A percentile compares a stretch with the other conserved stretches of the same genome.
phyloP scores from a whole-genome alignment of 2,888 invertebrate genomes.

The Pyrochroa serraticornis region DNA sequence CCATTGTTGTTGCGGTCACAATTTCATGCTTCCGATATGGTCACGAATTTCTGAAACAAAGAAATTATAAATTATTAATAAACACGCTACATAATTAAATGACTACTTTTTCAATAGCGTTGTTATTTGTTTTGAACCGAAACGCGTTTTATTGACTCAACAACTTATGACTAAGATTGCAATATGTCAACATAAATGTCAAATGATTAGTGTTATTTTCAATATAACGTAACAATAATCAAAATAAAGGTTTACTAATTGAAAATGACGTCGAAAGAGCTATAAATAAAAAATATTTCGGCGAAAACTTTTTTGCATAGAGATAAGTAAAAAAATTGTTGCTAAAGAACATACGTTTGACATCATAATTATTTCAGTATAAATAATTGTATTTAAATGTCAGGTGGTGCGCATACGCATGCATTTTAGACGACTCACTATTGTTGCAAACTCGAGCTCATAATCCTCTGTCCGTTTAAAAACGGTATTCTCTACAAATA shows the following conservation, averaged over 20 bases:
- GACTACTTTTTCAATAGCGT: no score
- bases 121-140: no score
- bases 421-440: slow-evolving; percentile 10
- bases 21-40: slow-evolving; percentile 18
- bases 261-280: slow-evolving; percentile 4
- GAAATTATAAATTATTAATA: slow-evolving; percentile 8
- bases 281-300: slow-evolving; percentile 3
- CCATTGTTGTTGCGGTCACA: slow-evolving; percentile 36
- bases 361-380: not conserved
- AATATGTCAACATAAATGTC: no score
- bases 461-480: slow-evolving; percentile 15
- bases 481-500: slow-evolving; percentile 14
- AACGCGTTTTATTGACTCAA: no score
- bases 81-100: no score
- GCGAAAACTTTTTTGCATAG: no score
- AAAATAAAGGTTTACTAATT: not conserved
- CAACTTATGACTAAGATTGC: no score
- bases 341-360: slow-evolving; percentile 9
- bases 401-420: slow-evolving; percentile 11
- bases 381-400: slow-evolving; percentile 18
- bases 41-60: slow-evolving; percentile 17
- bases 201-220: no score
- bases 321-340: slow-evolving; percentile 3
- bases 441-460: slow-evolving; percentile 16
- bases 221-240: no score